phyloP scores from a whole-genome alignment of 2,888 invertebrate genomes.

The Oasisia sp. region DNA sequence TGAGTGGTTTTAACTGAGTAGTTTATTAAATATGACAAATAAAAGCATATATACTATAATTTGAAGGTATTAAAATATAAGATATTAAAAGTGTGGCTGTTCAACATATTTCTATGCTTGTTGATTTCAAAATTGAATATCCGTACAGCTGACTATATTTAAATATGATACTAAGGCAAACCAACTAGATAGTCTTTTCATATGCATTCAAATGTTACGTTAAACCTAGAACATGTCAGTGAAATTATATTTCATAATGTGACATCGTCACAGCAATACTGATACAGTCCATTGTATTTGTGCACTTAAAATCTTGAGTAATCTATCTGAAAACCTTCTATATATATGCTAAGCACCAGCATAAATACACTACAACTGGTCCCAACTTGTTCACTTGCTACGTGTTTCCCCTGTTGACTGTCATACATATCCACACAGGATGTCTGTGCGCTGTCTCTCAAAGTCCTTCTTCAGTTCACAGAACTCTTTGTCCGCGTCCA shows the following conservation, averaged over 20 bases:
- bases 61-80: no score
- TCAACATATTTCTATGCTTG: no score
- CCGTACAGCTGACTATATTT: no score
- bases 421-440: conserved; percentile 41
- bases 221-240: no score
- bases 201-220: no score
- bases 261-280: background rate
- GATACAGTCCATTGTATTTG: background rate
- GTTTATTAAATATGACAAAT: no score
- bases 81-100: no score
- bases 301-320: conserved; percentile 48
- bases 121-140: no score
- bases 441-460: conserved; percentile 41
- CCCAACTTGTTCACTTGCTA: background rate
- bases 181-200: no score
- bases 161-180: no score
- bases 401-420: conserved; percentile 63
- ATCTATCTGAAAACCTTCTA: conserved; percentile 78
- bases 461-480: conserved; percentile 46
- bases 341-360: conserved; percentile 72
- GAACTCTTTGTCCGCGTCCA: conserved; percentile 52
- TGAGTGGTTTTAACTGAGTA: no score
- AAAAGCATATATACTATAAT: no score
- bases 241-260: background rate
- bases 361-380: background rate